These are phyloP conservation scores for Jacana jacana DNA, from an alignment of 2,113 vertebrate species.

Conservation along the genomic window DNA sequence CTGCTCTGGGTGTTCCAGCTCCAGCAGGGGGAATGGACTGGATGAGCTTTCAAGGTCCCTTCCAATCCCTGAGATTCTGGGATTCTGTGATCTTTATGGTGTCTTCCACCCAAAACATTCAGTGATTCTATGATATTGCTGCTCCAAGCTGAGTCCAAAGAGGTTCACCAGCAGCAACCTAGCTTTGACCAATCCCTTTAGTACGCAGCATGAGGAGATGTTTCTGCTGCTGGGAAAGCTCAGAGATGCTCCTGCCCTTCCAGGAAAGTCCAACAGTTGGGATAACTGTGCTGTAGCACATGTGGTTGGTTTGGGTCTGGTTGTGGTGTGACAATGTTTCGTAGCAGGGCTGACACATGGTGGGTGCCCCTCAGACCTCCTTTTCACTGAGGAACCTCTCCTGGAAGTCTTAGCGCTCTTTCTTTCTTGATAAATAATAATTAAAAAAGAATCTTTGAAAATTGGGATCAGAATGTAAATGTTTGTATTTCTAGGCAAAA, in stretches of 20 bases:
- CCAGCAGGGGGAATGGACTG: too few species aligned
- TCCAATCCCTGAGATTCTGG: too few species aligned
- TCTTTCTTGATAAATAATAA: not conserved
- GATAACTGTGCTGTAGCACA: not conserved
- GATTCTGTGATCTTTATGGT: too few species aligned
- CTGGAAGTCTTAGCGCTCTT: not conserved
- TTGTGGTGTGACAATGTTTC: not conserved
- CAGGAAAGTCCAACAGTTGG: not conserved
- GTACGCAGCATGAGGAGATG: not conserved
- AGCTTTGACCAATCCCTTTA: not conserved
- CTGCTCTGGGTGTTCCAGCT: too few species aligned
- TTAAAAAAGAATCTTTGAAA: not conserved
- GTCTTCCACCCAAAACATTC: not conserved
- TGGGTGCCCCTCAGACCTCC: not conserved
- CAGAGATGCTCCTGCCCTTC: not conserved
- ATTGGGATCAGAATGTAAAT: not conserved
- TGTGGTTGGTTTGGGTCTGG: not conserved
- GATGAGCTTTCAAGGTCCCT: too few species aligned
- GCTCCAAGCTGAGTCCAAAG: not conserved
- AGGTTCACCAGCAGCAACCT: not conserved
- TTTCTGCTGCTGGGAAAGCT: not conserved
- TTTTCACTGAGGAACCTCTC: not conserved
- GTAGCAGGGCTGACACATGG: not conserved
- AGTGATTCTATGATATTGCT: not conserved
- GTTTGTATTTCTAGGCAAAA: not conserved